A percentile compares a stretch with the other conserved stretches of the same genome.
These are phyloP conservation scores for Scaptomyza polygonia DNA, from an alignment of 2,888 invertebrate genomes.

Conservation along the genomic window DNA sequence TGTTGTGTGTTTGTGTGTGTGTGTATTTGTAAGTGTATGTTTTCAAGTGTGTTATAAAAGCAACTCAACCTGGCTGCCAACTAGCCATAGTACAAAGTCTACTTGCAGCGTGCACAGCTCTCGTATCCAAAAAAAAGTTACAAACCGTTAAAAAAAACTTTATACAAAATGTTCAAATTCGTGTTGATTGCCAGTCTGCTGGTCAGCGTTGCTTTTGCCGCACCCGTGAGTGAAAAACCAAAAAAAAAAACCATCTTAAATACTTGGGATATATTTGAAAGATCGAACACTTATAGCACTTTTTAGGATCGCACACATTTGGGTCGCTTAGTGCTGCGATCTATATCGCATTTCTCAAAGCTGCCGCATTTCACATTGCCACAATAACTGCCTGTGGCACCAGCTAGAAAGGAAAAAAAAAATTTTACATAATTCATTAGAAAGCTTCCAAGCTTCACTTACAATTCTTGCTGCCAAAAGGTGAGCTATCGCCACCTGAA, in stretches of 20 bases:
- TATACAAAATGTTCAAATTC: conserved; percentile 75
- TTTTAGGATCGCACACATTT: conserved; percentile 87
- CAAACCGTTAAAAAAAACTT: conserved; percentile 16
- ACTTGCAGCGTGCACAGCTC: conserved; percentile 80
- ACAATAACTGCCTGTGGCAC: conserved; percentile 87
- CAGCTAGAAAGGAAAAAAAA: conserved; percentile 46
- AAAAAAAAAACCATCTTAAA: neutral
- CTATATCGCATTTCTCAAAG: conserved; percentile 88
- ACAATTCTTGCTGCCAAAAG: conserved; percentile 84
- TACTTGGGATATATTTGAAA: conserved; percentile 1
- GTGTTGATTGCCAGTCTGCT: conserved; percentile 81
- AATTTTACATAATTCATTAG: neutral
- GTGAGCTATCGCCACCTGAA: conserved; percentile 66
- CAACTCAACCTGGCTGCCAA: conserved; percentile 63
- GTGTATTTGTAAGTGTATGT: conserved; percentile 33
- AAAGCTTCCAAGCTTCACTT: conserved; percentile 51
- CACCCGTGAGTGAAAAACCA: conserved; percentile 80
- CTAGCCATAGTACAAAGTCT: conserved; percentile 81
- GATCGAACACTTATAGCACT: neutral
- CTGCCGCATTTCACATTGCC: conserved; percentile 89
- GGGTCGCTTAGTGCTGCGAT: conserved; percentile 87
- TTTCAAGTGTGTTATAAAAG: conserved; percentile 81
- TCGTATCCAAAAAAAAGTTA: conserved; percentile 37
- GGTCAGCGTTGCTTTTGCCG: conserved; percentile 74
- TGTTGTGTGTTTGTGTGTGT: neutral